Evolutionary conservation across 2,113 vertebrate species (phyloP).

Genomic region (Vulpes ferrilata): DNA sequence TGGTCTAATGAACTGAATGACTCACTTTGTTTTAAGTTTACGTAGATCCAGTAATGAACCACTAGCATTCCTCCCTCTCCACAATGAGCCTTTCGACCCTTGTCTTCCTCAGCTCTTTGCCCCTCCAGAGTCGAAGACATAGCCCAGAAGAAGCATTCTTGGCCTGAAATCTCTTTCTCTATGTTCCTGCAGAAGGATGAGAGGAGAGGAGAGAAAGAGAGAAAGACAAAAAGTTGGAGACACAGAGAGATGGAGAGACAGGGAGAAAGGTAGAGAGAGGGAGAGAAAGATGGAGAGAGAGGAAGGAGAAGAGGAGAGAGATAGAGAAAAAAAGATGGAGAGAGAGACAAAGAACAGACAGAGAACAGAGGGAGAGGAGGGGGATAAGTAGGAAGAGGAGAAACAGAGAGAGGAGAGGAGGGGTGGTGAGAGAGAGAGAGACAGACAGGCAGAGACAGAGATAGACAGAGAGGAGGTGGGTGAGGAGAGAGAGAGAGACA

Average conservation of each 20-base stretch:
- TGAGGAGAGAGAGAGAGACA: neutral
- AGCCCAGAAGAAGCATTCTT: neutral
- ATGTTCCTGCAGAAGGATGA: neutral
- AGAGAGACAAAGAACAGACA: neutral
- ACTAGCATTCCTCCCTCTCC: rapidly evolving
- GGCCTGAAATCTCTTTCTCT: neutral
- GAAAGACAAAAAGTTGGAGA: too few relatives aligned
- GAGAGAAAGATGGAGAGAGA: neutral
- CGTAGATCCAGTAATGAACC: neutral
- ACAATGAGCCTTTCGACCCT: rapidly evolving
- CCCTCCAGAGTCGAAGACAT: neutral
- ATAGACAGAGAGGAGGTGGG: neutral
- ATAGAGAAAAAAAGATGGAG: neutral
- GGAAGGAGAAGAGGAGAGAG: neutral
- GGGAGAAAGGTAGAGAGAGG: neutral
- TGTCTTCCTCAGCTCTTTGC: neutral
- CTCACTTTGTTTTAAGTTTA: neutral
- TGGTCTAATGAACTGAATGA: neutral
- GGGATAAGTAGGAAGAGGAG: neutral
- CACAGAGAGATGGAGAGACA: neutral
- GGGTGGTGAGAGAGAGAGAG: neutral
- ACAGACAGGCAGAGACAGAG: neutral
- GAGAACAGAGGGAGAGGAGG: neutral
- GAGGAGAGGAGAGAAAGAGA: too few relatives aligned
- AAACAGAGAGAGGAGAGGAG: neutral